Percentiles rank a stretch among this genome's conserved stretches.
These are phyloP conservation scores for Drosophila kurseongensis DNA, from an alignment of 1,140 invertebrate species.

Conservation along the genomic window DNA sequence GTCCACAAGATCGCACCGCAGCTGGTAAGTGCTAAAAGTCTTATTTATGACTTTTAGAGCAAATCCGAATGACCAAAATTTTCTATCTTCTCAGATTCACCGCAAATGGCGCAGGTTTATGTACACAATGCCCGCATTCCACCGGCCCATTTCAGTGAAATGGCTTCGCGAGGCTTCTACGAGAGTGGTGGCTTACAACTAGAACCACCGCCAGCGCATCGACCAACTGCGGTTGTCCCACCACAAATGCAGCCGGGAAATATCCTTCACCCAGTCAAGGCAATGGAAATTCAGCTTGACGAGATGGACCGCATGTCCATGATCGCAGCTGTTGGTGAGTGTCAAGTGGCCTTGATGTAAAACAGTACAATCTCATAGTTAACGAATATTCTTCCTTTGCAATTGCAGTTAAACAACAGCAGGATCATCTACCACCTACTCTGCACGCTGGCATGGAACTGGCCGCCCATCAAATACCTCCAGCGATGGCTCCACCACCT, in stretches of 20 bases:
- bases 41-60: neutral
- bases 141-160: slow-evolving; percentile 80
- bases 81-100: slow-evolving; percentile 86
- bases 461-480: slow-evolving; percentile 85
- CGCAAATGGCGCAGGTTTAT: slow-evolving; percentile 90
- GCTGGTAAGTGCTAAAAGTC: slow-evolving; percentile 86
- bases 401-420: slow-evolving; percentile 67
- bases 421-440: slow-evolving; percentile 45
- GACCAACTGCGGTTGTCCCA: slow-evolving; percentile 84
- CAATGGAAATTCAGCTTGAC: slow-evolving; percentile 74
- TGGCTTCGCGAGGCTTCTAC: slow-evolving; percentile 75
- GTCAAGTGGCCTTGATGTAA: neutral
- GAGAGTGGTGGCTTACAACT: slow-evolving; percentile 63
- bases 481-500: slow-evolving; percentile 90
- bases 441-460: slow-evolving; percentile 65
- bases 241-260: slow-evolving; percentile 69
- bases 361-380: neutral
- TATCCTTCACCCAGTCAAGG: slow-evolving; percentile 75
- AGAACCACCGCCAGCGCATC: slow-evolving; percentile 88
- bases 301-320: slow-evolving; percentile 72
- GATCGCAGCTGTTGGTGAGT: slow-evolving; percentile 64
- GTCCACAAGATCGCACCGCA: slow-evolving; percentile 91
- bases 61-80: neutral
- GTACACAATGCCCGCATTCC: slow-evolving; percentile 85
- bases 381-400: neutral